These are phyloP conservation scores for Tachystola acroxantha DNA, from an alignment of 2,888 invertebrate genomes.

Conservation along the genomic window DNA sequence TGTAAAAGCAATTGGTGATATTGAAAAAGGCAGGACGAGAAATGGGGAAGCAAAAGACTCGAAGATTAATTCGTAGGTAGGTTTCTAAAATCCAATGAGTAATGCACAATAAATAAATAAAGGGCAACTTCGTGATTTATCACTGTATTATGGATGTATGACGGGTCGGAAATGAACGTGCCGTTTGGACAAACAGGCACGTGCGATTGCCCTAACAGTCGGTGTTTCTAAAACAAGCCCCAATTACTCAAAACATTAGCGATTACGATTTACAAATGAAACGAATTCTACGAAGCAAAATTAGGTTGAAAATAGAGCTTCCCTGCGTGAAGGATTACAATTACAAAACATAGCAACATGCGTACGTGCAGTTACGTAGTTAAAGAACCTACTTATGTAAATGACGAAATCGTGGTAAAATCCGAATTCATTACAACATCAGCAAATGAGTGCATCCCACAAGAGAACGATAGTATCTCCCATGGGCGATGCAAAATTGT, in stretches of 20 bases:
- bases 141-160: conserved; percentile 13
- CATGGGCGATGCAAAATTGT: conserved; percentile 20
- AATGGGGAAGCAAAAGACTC: too few species aligned
- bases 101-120: conserved; percentile 2
- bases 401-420: too few species aligned
- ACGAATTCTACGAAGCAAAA: conserved; percentile 36
- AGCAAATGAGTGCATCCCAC: conserved; percentile 12
- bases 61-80: too few species aligned
- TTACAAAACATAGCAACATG: too few species aligned
- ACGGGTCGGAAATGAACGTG: conserved; percentile 33
- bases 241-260: conserved; percentile 42
- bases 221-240: conserved; percentile 66
- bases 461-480: conserved; percentile 13
- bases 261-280: conserved; percentile 34
- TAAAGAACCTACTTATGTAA: too few species aligned
- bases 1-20: too few species aligned
- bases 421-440: conserved; percentile 7
- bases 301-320: conserved; percentile 30
- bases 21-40: too few species aligned
- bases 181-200: conserved; percentile 64
- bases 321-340: background rate
- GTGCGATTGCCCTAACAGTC: conserved; percentile 52
- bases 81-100: too few species aligned
- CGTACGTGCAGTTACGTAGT: too few species aligned
- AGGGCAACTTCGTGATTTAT: conserved; percentile 31